A percentile compares a stretch with the other conserved stretches of the same genome.
Conservation (phyloP, 2,888 invertebrate genomes). For the Campoplex capitator region DNA sequence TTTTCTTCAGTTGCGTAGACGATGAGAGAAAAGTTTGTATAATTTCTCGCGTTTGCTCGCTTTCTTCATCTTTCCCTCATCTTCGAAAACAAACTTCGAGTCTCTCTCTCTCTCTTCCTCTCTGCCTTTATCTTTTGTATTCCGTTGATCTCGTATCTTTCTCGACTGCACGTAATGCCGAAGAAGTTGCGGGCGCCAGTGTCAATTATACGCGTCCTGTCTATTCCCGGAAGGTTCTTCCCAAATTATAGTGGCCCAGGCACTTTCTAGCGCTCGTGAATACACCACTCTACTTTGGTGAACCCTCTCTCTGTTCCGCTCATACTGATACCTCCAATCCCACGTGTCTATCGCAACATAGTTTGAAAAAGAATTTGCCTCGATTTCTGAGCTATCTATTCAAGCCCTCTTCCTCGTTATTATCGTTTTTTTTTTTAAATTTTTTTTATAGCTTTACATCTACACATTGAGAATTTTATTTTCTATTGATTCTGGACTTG, state of each 20-base stretch:
- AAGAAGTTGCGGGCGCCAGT: conserved; percentile 76
- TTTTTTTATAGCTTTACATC: neutral
- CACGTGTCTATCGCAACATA: conserved; percentile 18
- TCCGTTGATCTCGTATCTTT: conserved; percentile 6
- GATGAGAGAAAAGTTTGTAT: conserved; percentile 31
- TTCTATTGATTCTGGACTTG: conserved; percentile 6
- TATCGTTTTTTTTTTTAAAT: neutral
- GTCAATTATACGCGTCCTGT: conserved; percentile 78
- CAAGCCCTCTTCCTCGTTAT: neutral
- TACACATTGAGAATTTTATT: neutral
- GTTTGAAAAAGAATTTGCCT: conserved; percentile 40
- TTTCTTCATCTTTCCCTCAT: conserved; percentile 33
- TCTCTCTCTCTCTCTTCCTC: neutral
- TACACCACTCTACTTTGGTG: conserved; percentile 12
- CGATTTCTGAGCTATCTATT: conserved; percentile 8
- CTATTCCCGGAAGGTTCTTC: conserved; percentile 79
- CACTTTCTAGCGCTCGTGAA: conserved; percentile 40
- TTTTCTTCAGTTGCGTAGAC: conserved; percentile 47
- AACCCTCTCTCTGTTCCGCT: neutral
- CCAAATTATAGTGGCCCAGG: conserved; percentile 74
- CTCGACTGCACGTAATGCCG: conserved; percentile 8
- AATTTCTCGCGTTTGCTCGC: conserved; percentile 42
- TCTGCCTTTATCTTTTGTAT: neutral
- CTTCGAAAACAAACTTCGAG: conserved; percentile 7
- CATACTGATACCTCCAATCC: neutral